A percentile compares a stretch with the other conserved stretches of the same genome.
Evolutionary conservation across 2,888 invertebrate species (phyloP).

Genomic region (Hemaris fuciformis): DNA sequence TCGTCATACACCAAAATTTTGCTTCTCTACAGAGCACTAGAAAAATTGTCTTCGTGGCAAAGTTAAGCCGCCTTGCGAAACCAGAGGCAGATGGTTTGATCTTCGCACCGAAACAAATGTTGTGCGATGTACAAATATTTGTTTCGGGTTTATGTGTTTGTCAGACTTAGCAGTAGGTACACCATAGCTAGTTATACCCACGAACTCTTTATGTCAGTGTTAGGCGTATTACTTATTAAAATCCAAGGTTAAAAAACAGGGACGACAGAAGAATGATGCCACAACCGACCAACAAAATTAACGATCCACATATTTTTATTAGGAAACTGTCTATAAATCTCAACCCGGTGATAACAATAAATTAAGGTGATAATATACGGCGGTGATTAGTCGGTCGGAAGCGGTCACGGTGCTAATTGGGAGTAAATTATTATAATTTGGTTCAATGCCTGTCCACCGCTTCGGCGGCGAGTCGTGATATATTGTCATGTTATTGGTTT

Average conservation of each 20-base stretch:
- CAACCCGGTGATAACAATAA: conserved; percentile 51
- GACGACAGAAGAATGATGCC: too few relatives aligned
- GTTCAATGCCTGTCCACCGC: conserved; percentile 48
- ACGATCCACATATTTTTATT: conserved; percentile 28
- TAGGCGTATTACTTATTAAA: too few relatives aligned
- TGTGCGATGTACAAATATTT: too few relatives aligned
- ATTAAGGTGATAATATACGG: conserved; percentile 29
- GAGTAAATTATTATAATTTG: conserved; percentile 69
- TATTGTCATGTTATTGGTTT: background rate
- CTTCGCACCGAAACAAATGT: too few relatives aligned
- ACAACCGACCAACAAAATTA: conserved; percentile 30
- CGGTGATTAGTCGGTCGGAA: background rate
- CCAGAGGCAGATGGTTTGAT: too few relatives aligned
- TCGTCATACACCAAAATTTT: too few relatives aligned
- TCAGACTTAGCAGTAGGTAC: too few relatives aligned
- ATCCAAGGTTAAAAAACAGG: too few relatives aligned
- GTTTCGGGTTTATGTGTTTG: too few relatives aligned
- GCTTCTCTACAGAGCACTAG: too few relatives aligned
- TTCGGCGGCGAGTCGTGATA: conserved; percentile 19
- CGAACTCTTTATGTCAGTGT: background rate
- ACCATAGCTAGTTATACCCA: background rate
- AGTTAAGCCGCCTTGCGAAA: too few relatives aligned
- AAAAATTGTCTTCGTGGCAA: too few relatives aligned
- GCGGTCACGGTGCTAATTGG: conserved; percentile 49
- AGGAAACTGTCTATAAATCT: conserved; percentile 40